phyloP scores from a whole-genome alignment of 2,113 vertebrate genomes.

The Tiliqua scincoides region DNA sequence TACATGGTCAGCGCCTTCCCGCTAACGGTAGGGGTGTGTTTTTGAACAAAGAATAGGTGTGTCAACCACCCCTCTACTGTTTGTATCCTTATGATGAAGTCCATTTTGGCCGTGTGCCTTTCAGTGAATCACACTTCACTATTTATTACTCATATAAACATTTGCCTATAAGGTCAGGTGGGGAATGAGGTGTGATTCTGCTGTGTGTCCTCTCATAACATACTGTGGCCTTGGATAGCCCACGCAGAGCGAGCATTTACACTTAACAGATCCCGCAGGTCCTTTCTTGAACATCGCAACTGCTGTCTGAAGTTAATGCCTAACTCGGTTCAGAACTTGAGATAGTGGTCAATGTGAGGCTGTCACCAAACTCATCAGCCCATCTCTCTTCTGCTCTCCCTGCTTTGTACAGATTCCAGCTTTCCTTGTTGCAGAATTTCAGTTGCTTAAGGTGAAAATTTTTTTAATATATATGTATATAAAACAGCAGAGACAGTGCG shows the following conservation, averaged over 20 bases:
- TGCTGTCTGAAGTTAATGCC: too few species aligned
- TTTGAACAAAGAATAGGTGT: slow-evolving; percentile 4
- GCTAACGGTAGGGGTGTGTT: slow-evolving; percentile 16
- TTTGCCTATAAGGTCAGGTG: not conserved
- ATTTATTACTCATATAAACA: not conserved
- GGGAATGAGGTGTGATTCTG: not conserved
- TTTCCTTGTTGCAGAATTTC: too few species aligned
- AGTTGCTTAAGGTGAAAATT: too few species aligned
- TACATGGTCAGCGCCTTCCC: not conserved
- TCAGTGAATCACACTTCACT: not conserved
- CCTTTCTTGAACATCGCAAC: not conserved
- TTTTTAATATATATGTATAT: too few species aligned
- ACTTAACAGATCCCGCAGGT: rapidly evolving
- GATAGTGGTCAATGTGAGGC: too few species aligned
- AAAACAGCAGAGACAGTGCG: too few species aligned
- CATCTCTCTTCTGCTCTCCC: too few species aligned
- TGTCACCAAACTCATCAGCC: too few species aligned
- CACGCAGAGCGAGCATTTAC: not conserved
- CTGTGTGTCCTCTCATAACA: not conserved
- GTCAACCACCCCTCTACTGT: slow-evolving; percentile 12
- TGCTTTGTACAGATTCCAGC: too few species aligned
- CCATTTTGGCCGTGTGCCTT: not conserved
- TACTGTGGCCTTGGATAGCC: not conserved
- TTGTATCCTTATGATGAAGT: slow-evolving; percentile 18
- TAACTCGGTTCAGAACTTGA: too few species aligned